These are phyloP conservation scores for Drosophila nebulosa DNA, from an alignment of 1,140 invertebrate genomes.

Conservation along the genomic window DNA sequence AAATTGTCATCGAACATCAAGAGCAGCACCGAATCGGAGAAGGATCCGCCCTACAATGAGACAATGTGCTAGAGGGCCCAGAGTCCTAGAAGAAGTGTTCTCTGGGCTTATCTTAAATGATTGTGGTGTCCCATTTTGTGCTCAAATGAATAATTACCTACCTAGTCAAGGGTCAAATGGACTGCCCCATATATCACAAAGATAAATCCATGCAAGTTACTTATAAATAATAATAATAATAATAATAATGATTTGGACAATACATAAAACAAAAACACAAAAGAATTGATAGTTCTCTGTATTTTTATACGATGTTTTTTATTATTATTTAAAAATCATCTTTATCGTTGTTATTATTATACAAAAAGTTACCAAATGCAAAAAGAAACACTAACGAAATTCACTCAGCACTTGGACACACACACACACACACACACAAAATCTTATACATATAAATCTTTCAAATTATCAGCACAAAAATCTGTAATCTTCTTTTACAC, in stretches of 20 bases:
- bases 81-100: background rate
- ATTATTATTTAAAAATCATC: constrained; percentile 65
- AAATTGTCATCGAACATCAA: constrained; percentile 80
- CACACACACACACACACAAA: constrained; percentile 1
- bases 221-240: constrained; percentile 1
- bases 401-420: background rate
- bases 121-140: constrained; percentile 1
- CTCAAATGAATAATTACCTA: constrained; percentile 29
- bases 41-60: constrained; percentile 80
- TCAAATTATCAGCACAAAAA: background rate
- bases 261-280: constrained; percentile 59
- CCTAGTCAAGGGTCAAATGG: background rate
- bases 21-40: constrained; percentile 80
- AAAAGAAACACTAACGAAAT: background rate
- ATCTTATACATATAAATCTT: background rate
- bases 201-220: constrained; percentile 10
- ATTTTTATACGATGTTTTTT: constrained; percentile 63
- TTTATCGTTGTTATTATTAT: constrained; percentile 54
- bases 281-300: constrained; percentile 42
- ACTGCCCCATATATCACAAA: constrained; percentile 19
- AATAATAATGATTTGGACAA: constrained; percentile 72
- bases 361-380: background rate
- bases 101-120: background rate
- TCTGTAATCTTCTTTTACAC: background rate
- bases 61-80: constrained; percentile 74